These are phyloP conservation scores for Piezodorus guildinii DNA, from an alignment of 1,140 invertebrate species.

Conservation along the genomic window DNA sequence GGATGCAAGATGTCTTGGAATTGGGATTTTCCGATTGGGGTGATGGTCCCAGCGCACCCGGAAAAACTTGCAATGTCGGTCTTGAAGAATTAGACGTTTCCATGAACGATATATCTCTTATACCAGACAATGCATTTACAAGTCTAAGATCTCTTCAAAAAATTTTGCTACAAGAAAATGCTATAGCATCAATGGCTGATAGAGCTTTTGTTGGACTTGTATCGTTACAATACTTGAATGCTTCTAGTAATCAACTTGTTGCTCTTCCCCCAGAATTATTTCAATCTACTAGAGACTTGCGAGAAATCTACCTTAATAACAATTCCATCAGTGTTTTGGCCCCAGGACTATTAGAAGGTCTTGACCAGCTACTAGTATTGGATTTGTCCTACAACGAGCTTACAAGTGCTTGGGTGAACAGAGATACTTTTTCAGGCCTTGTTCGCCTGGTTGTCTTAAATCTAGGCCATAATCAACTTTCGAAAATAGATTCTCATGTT, in stretches of 20 bases:
- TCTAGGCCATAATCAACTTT: slow-evolving; percentile 58
- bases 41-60: slow-evolving; percentile 36
- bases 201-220: slow-evolving; percentile 54
- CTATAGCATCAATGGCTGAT: slow-evolving; percentile 55
- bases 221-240: slow-evolving; percentile 54
- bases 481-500: slow-evolving; percentile 52
- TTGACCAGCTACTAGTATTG: slow-evolving; percentile 61
- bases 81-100: slow-evolving; percentile 62
- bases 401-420: slow-evolving; percentile 65
- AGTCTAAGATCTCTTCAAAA: slow-evolving; percentile 50
- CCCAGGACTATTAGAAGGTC: slow-evolving; percentile 58
- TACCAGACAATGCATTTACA: slow-evolving; percentile 55
- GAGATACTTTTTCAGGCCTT: slow-evolving; percentile 61
- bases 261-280: slow-evolving; percentile 63
- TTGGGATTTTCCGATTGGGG: slow-evolving; percentile 56
- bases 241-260: slow-evolving; percentile 63
- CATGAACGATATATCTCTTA: slow-evolving; percentile 53
- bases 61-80: slow-evolving; percentile 46
- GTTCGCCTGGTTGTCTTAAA: slow-evolving; percentile 61
- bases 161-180: slow-evolving; percentile 60
- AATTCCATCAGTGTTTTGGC: slow-evolving; percentile 65
- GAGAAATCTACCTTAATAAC: slow-evolving; percentile 63
- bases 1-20: slow-evolving; percentile 58
- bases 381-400: slow-evolving; percentile 62
- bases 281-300: slow-evolving; percentile 49